Base-by-base conservation (phyloP, 1,140 invertebrate genomes). In the Argopecten irradians region DNA sequence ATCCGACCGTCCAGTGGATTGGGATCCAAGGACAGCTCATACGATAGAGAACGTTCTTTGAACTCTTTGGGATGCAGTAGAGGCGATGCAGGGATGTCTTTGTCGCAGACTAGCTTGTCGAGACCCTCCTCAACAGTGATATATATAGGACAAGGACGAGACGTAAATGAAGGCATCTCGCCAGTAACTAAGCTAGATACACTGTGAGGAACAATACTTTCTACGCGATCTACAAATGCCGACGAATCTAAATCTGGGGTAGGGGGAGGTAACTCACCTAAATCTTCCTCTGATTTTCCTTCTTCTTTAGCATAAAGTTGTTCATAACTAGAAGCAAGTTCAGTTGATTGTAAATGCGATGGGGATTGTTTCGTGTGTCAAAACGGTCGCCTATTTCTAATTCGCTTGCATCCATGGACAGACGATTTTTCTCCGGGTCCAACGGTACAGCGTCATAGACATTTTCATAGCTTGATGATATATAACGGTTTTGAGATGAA, bases 371-470 rank as follows among this genome's bases (percentile, higher is more conserved):
- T 93, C 85, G 91, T 92, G 91, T 92, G 85, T 93, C 93, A 90
- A 94, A 94, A 85, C 91, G 89, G 87, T 93, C 93, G 34, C 93
- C 93, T 55, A 93, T 91, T 83, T 93, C 93, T 36, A 93, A 84
- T 83, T 93, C 93, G 83, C 91, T 91, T 14, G 91, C 91, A 91
- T 92, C 89, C 87, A 91, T 90, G 41, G 89, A 93, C 87, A 90
- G 90, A 43, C 89, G 82, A 89, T 92, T 93, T 13, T 91, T 89
- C 28, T 93, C 89, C 41, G 93, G 90, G 39, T 93, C 93, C 14
- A 92, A 82, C 33, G 90, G 88, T 32, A 94, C 90, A 39, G 92
- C 93, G 86, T 92, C 90, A 86, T 93, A 94, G 14, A 93, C 92
- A 84, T 92, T 92, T 90, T 94, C 93, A 90, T 93, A 93, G 82